A percentile compares a stretch with the other conserved stretches of the same genome.
phyloP scores from a whole-genome alignment of 2,888 invertebrate genomes.

The Microchrysa polita region DNA sequence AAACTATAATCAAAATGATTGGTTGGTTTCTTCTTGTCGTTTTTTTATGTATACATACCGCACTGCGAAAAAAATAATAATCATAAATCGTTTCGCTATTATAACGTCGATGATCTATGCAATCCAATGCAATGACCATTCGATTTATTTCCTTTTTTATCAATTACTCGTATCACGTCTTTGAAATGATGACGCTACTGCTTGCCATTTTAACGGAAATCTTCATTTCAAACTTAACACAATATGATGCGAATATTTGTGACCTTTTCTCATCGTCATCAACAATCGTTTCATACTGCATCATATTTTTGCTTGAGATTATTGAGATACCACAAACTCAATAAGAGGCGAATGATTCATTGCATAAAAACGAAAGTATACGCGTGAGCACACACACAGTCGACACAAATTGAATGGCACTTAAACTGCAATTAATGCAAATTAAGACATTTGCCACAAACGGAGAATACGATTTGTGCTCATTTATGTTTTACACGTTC shows the following conservation, averaged over 20 bases:
- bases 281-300: too few relatives aligned
- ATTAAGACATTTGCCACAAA: neutral
- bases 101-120: too few relatives aligned
- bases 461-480: too few relatives aligned
- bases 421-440: slow-evolving; percentile 29
- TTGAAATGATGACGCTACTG: too few relatives aligned
- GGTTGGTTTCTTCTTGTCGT: too few relatives aligned
- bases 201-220: slow-evolving; percentile 24
- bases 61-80: too few relatives aligned
- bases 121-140: neutral
- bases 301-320: too few relatives aligned
- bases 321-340: too few relatives aligned
- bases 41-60: too few relatives aligned
- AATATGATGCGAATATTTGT: neutral
- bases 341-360: slow-evolving; percentile 27
- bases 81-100: too few relatives aligned
- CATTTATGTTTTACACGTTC: too few relatives aligned
- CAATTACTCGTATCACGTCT: neutral
- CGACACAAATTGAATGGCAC: slow-evolving; percentile 36
- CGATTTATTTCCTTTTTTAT: slow-evolving; percentile 19
- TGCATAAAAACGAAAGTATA: slow-evolving; percentile 7
- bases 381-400: neutral
- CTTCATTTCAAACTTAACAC: slow-evolving; percentile 10
- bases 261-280: neutral
- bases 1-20: too few relatives aligned